These are phyloP conservation scores for Corydoras maculifer DNA, from an alignment of 2,113 vertebrate species.

Conservation along the genomic window DNA sequence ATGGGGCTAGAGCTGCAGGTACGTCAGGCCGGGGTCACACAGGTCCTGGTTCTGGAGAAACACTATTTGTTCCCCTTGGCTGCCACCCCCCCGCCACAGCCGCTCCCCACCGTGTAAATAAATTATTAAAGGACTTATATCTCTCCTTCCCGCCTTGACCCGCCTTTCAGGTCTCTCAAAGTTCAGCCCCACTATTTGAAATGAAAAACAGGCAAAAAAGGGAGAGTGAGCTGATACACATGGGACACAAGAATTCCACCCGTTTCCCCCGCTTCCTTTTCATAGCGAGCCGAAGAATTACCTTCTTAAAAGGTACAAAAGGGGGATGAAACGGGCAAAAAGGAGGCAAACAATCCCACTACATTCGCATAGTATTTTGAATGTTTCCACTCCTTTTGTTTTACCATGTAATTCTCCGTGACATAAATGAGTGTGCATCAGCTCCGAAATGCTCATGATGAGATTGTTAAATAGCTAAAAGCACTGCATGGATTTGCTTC, in stretches of 20 bases:
- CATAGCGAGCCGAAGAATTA: constrained; percentile 18
- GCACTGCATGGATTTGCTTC: constrained; percentile 3
- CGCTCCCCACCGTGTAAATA: constrained; percentile 82
- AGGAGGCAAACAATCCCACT: neutral
- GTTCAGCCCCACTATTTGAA: constrained; percentile 71
- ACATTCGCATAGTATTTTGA: constrained; percentile 14
- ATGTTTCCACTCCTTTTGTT: constrained; percentile 16
- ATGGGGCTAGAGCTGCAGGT: constrained; percentile 92
- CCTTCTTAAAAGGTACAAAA: constrained; percentile 18
- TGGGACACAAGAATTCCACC: constrained; percentile 41
- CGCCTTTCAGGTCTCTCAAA: constrained; percentile 79
- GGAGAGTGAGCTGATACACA: constrained; percentile 39
- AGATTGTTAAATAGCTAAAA: constrained; percentile 6
- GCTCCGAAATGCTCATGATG: constrained; percentile 8
- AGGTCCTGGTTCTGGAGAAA: constrained; percentile 90
- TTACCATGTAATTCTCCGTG: constrained; percentile 16
- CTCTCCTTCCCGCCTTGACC: constrained; percentile 65
- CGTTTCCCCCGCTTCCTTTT: constrained; percentile 35
- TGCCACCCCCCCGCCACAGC: constrained; percentile 75
- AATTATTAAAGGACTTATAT: constrained; percentile 99
- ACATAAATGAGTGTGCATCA: constrained; percentile 7
- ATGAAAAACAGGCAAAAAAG: constrained; percentile 59
- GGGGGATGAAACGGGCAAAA: neutral
- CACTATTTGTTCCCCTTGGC: constrained; percentile 99
- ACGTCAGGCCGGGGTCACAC: constrained; percentile 75